Base-by-base conservation (phyloP, 2,797 vertebrate genomes). In the Danio albolineatus region DNA sequence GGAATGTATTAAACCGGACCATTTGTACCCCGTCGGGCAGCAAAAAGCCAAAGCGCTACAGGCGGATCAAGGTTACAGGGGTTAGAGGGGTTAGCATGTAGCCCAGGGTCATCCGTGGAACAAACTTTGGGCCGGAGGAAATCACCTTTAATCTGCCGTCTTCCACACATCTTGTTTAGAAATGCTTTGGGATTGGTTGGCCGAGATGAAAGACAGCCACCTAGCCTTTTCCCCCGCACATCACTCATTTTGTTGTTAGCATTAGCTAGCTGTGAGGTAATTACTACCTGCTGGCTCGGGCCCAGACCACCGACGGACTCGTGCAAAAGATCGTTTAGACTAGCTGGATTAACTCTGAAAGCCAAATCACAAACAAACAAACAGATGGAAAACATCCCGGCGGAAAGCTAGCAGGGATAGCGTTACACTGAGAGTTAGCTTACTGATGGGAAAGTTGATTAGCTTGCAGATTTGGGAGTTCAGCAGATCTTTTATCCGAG, bases 181-280 rank as follows among this genome's bases (percentile, higher is more conserved):
- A 65, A 79, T 56, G 48, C 51, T 64, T 46, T 79, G 6, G 2
- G 78, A 79, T 79, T 57, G 21, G 13, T 46, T 19, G 60, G 49
- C 7, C 21, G 6, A 79, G 78, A 79, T 86, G 85, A 84, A 87
- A 78, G 51, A 64, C 19, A 85, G 77, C 51, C 1, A 5, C 76
- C 62, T 62, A 71, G 75, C 61, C 54, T 65, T 51, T 69, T 78
- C 60, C 65, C 7, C 83, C 59, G 28, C 74, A 69, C 76, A 84
- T 80, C 59, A 82, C 83, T 76, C 84, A 85, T 41, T 77, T 77
- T 77, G 82, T 75, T 66, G 84, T 92, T 94, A 89, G 89, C 90
- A 89, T 94, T 93, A 90, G 88, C 93, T 90, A 85, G 91, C 93
- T 94, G 94, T 93, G 92, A 93, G 91, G 91, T 92, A 92, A 94